Evolutionary conservation across 2,797 vertebrate species (phyloP), one percentile per base, ranked within the genome.

Genomic region (Peromyscus melanophrys): DNA sequence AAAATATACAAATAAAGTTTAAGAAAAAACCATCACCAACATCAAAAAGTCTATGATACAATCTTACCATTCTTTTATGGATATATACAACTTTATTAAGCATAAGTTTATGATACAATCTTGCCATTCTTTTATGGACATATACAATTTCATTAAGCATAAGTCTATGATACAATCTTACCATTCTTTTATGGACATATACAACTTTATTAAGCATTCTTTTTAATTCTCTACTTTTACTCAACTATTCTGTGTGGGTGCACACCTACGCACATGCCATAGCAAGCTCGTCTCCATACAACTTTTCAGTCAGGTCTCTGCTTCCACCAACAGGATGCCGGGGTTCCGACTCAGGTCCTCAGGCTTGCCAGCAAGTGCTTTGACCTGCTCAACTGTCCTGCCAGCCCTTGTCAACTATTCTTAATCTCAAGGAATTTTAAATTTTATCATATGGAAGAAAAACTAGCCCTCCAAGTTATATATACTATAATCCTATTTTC

Each of bases 361-460:
- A 55, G 77, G 49, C 31, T n/a, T 80, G 31, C 55, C 29, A 52
- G 31, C 31, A 55, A 55, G 49, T 55, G 17, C 49, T 49, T n/a
- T 80, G 19, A 23, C 34, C 52, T 55, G 10, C 49, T 21, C 21
- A 55, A 9, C 49, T 80, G 49, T n/a, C 31, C 55, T 57, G 31
- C 34, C 34, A 80, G 77, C 34, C 19, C 52, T 57, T 80, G 11
- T 93, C 52, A 92, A 83, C 6, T 52, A 87, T 93, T 93, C 78
- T 52, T 81, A 89, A 95, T 61, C 88, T 69, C 83, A 87, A 89
- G 95, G 21, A 92, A 94, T 76, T 94, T 86, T 31, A 96, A 94
- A 40, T 82, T 88, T 94, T 88, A 96, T 96, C 52, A 63, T 52
- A 46, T 43, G 17, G 34, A 86, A 85, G 13, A 84, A 92, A 76